Evolutionary conservation across 1,140 invertebrate genomes (phyloP).

Genomic region (Andricus grossulariae): DNA sequence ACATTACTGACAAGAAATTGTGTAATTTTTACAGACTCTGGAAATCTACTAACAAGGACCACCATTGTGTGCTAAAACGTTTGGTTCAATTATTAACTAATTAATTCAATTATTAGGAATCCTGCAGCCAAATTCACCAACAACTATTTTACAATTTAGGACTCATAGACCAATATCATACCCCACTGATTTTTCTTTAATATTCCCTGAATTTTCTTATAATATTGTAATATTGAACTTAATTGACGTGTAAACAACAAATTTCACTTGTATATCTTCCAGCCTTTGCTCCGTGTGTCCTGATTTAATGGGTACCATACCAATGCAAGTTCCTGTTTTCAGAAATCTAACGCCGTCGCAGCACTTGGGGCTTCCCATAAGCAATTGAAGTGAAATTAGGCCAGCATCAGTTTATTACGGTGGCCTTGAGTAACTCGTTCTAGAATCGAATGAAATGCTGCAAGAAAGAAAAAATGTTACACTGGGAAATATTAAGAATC

Average conservation of each 20-base stretch:
- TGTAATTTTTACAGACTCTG: too few species aligned
- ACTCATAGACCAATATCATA: too few species aligned
- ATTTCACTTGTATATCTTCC: too few species aligned
- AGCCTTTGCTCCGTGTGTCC: neutral
- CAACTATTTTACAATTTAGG: neutral
- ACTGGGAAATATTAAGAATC: neutral
- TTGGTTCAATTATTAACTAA: too few species aligned
- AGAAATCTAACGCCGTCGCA: neutral
- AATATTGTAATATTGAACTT: neutral
- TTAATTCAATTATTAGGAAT: too few species aligned
- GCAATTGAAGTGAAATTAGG: conserved; percentile 18
- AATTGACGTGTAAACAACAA: neutral
- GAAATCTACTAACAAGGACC: too few species aligned
- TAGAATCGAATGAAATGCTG: neutral
- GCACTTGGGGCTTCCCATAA: neutral
- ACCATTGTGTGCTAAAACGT: too few species aligned
- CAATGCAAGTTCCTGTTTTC: neutral
- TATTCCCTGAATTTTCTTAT: too few species aligned
- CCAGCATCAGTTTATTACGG: conserved; percentile 1
- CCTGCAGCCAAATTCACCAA: too few species aligned
- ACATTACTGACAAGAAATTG: too few species aligned
- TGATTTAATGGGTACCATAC: conserved; percentile 8
- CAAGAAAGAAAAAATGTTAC: neutral
- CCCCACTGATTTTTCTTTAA: too few species aligned
- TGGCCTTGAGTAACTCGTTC: neutral